A percentile compares a stretch with the other conserved stretches of the same genome.
Evolutionary conservation across 2,113 vertebrate species (phyloP).

Genomic region (Pagrus major): DNA sequence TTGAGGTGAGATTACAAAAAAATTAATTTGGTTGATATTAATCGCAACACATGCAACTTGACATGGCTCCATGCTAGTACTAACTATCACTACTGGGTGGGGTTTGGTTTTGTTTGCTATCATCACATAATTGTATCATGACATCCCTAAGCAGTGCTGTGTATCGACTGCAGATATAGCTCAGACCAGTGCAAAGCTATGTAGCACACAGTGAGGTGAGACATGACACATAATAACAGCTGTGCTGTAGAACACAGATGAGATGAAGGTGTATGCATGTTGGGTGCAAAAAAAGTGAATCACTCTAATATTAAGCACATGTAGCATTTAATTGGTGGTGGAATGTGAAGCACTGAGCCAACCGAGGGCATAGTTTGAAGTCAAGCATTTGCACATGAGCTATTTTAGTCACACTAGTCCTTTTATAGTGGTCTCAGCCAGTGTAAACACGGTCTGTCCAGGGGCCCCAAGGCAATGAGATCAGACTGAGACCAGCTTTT

Average conservation of each 20-base stretch:
- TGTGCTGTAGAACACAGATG: constrained; percentile 4
- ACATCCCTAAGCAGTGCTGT: constrained; percentile 8
- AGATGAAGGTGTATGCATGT: constrained; percentile 60
- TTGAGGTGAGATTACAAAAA: background rate
- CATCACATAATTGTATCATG: constrained; percentile 2
- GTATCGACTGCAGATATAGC: constrained; percentile 13
- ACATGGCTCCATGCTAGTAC: constrained; percentile 61
- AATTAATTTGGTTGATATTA: constrained; percentile 4
- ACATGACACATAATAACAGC: background rate
- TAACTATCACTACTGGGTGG: constrained; percentile 65
- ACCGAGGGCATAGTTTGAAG: constrained; percentile 62
- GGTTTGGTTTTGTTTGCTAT: constrained; percentile 7
- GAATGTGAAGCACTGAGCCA: constrained; percentile 53
- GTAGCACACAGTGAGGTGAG: constrained; percentile 2
- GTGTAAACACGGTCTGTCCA: constrained; percentile 68
- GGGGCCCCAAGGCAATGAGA: constrained; percentile 59
- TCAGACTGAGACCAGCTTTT: constrained; percentile 70
- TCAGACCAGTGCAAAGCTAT: constrained; percentile 19
- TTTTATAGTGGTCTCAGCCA: constrained; percentile 72
- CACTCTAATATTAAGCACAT: constrained; percentile 53
- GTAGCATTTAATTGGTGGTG: constrained; percentile 59
- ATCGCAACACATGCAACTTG: constrained; percentile 43
- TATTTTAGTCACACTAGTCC: constrained; percentile 71
- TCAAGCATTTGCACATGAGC: constrained; percentile 68
- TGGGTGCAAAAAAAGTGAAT: constrained; percentile 43